Base-by-base conservation (phyloP, 1,140 invertebrate genomes). In the Diploscapter pachys region DNA sequence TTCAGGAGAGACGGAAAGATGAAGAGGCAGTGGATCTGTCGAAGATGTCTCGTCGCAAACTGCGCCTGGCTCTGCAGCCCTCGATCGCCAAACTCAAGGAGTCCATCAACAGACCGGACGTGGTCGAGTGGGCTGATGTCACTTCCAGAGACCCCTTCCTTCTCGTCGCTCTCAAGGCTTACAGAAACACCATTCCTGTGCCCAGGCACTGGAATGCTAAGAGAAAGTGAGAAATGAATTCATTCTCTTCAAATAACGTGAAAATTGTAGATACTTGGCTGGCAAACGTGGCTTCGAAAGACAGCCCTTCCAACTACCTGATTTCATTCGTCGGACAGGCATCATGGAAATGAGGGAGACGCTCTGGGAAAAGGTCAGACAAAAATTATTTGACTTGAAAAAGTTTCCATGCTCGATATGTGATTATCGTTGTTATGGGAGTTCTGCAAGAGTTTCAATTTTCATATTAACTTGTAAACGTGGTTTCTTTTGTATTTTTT, bases 41-140 rank as follows among this genome's bases (percentile, higher is more conserved):
- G 31, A 85, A 83, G 65, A 49, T 85, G 56, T 81, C 79, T 70
- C 75, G 82, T 48, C 77, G 75, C 13, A 85, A 85, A 55, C 62
- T 86, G 3, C 63, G 83, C 11, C 13, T 83, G 5, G 63, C 78
- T n/a, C 74, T 86, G 54, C 84, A 85, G 61, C 83, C 83, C 5
- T 82, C 80, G 13, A 85, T 85, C 54, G 84, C 84, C 61, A 72
- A 76, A 48, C 65, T 85, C 8, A 85, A 85, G 71, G 83, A 83
- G 50, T 80, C 69, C n/a, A 85, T 83, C 11, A 13, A 67, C 54
- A 81, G 96, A 65, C 96, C 97, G 0, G 97, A 99, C 89, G 94
- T 99, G 9, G 97, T 99, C 2, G 97, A 99, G 89, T 99, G 99
- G 96, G 96, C 99, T 85, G 97, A 99, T 88, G 96, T 99, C 0